These are phyloP conservation scores for Charaxes varanes DNA, from an alignment of 1,140 invertebrate species.

Conservation along the genomic window DNA sequence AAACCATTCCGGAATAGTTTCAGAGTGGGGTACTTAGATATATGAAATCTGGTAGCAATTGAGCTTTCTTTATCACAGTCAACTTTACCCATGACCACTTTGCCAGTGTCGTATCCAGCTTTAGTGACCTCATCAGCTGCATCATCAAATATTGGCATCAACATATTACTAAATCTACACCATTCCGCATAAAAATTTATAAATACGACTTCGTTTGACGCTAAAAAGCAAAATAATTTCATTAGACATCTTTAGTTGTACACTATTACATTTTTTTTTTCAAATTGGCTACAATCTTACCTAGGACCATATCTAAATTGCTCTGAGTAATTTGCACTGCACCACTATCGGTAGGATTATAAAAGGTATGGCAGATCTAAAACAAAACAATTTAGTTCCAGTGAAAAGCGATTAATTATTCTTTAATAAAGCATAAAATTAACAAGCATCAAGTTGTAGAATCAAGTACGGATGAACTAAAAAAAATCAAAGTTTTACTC, in stretches of 20 bases:
- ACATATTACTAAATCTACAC: slow-evolving; percentile 96
- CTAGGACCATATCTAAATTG: slow-evolving; percentile 88
- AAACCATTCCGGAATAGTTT: slow-evolving; percentile 97
- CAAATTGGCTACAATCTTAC: slow-evolving; percentile 71
- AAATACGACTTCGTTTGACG: slow-evolving; percentile 95
- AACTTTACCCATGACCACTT: slow-evolving; percentile 96
- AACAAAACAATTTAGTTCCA: slow-evolving; percentile 60
- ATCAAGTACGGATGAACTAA: slow-evolving; percentile 4
- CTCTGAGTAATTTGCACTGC: slow-evolving; percentile 84
- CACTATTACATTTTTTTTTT: slow-evolving; percentile 5
- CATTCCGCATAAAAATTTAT: slow-evolving; percentile 99
- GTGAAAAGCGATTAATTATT: slow-evolving; percentile 42
- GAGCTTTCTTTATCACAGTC: slow-evolving; percentile 94
- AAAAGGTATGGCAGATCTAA: slow-evolving; percentile 79
- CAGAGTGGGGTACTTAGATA: slow-evolving; percentile 98
- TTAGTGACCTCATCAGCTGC: slow-evolving; percentile 90
- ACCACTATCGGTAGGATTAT: slow-evolving; percentile 81
- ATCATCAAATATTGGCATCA: slow-evolving; percentile 97
- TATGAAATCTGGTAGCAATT: slow-evolving; percentile 93
- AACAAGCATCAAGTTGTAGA: slow-evolving; percentile 28
- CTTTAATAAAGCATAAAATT: slow-evolving; percentile 50
- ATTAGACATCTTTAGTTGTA: slow-evolving; percentile 15
- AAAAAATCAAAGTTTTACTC: slow-evolving; percentile 23
- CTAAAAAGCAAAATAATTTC: slow-evolving; percentile 77
- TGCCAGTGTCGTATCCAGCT: slow-evolving; percentile 86